phyloP scores from a whole-genome alignment of 2,888 invertebrate species.

The Xestia c-nigrum region DNA sequence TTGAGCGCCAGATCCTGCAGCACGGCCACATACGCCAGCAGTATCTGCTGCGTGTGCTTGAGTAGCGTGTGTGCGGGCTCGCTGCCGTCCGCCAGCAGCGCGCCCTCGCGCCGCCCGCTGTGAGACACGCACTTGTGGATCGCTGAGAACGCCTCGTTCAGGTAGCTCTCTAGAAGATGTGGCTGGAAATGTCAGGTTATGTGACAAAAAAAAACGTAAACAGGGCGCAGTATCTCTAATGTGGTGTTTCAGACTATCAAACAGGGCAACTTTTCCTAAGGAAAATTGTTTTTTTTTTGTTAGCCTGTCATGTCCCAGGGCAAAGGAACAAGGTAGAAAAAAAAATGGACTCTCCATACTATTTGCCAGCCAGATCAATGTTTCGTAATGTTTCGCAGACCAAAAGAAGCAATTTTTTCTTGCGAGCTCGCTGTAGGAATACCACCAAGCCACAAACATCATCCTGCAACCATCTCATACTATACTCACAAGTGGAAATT shows the following conservation, averaged over 20 bases:
- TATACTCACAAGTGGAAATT: conserved; percentile 92
- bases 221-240: too few species aligned
- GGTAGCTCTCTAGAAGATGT: conserved; percentile 81
- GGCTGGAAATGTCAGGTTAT: conserved; percentile 76
- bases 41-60: conserved; percentile 90
- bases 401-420: too few species aligned
- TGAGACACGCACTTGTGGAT: conserved; percentile 84
- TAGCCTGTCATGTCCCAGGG: too few species aligned
- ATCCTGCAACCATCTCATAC: not conserved
- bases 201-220: too few species aligned
- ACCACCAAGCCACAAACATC: not conserved
- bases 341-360: too few species aligned
- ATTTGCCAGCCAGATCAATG: too few species aligned
- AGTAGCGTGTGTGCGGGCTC: conserved; percentile 79
- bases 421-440: not conserved
- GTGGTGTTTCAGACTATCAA: too few species aligned
- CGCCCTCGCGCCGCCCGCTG: conserved; percentile 83
- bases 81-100: conserved; percentile 82
- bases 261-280: too few species aligned
- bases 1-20: conserved; percentile 86
- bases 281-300: too few species aligned
- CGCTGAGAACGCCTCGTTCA: conserved; percentile 83
- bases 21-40: conserved; percentile 92
- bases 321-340: too few species aligned
- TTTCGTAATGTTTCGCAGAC: too few species aligned